Percentiles rank a stretch among this genome's conserved stretches.
Conservation (phyloP, 1,140 invertebrate species). For the Hermetia illucens region DNA sequence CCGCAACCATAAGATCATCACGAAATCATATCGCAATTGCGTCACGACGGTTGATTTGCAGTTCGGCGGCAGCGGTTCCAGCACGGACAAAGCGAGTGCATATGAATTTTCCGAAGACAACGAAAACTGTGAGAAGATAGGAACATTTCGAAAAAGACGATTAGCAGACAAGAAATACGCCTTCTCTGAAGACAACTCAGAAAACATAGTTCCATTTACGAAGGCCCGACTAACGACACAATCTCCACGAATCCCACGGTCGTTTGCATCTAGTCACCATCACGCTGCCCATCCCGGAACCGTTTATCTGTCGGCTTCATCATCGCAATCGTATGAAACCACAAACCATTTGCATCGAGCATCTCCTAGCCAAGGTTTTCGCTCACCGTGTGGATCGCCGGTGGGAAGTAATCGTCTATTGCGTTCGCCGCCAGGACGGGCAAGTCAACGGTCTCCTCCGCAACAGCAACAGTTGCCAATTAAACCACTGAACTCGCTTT, state of each 20-base stretch:
- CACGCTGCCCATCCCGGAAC: not conserved
- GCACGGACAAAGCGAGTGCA: constrained; percentile 39
- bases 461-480: constrained; percentile 25
- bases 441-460: constrained; percentile 3
- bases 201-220: constrained; percentile 67
- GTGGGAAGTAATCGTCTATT: constrained; percentile 15
- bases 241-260: not conserved
- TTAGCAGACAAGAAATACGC: constrained; percentile 86
- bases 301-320: not conserved
- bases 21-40: constrained; percentile 25
- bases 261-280: not conserved
- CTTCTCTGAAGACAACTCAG: constrained; percentile 72
- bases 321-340: not conserved
- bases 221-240: constrained; percentile 19
- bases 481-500: constrained; percentile 25
- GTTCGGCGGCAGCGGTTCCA: constrained; percentile 11
- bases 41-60: constrained; percentile 25
- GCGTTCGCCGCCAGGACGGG: constrained; percentile 21
- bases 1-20: constrained; percentile 23
- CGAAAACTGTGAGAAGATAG: constrained; percentile 68
- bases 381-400: constrained; percentile 27
- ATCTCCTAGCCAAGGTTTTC: constrained; percentile 20
- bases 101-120: constrained; percentile 75
- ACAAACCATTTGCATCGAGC: constrained; percentile 3
- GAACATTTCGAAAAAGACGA: constrained; percentile 61